phyloP scores from a whole-genome alignment of 2,888 invertebrate species.

The Sclerodermus sp. region DNA sequence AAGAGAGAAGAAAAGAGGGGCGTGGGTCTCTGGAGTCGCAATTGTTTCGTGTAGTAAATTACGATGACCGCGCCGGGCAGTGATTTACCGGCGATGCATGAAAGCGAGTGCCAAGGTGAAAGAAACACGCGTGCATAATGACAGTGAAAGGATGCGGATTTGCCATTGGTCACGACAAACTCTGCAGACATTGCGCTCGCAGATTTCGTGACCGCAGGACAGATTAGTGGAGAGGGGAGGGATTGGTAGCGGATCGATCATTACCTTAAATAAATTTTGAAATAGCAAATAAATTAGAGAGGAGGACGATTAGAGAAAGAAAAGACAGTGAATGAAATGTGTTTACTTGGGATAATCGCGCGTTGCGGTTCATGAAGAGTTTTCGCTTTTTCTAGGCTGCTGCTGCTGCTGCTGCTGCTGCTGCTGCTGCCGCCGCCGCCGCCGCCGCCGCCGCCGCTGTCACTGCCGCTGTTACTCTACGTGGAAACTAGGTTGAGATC shows the following conservation, averaged over 20 bases:
- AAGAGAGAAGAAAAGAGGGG: no score
- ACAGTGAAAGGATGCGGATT: conserved; percentile 37
- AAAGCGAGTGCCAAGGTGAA: conserved; percentile 35
- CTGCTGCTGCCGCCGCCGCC: no score
- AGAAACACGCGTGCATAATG: conserved; percentile 28
- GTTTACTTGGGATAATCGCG: no score
- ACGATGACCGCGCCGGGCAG: conserved; percentile 12
- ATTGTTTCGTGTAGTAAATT: conserved; percentile 9
- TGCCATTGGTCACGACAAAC: conserved; percentile 15
- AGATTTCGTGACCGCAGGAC: no score
- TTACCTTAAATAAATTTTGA: neutral
- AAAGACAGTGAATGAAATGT: no score
- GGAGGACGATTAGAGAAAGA: no score
- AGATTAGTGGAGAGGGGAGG: no score
- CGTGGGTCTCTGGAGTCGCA: no score
- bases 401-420: no score
- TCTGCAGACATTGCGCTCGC: neutral
- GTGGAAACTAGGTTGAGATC: conserved; percentile 42
- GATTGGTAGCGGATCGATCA: neutral
- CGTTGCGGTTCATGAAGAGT: no score
- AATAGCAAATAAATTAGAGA: neutral
- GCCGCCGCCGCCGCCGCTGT: no score
- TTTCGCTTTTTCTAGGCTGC: no score
- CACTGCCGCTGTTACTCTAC: conserved; percentile 21
- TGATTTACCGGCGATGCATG: conserved; percentile 29